Evolutionary conservation across 2,113 vertebrate species (phyloP).

Genomic region (Chiloscyllium plagiosum): DNA sequence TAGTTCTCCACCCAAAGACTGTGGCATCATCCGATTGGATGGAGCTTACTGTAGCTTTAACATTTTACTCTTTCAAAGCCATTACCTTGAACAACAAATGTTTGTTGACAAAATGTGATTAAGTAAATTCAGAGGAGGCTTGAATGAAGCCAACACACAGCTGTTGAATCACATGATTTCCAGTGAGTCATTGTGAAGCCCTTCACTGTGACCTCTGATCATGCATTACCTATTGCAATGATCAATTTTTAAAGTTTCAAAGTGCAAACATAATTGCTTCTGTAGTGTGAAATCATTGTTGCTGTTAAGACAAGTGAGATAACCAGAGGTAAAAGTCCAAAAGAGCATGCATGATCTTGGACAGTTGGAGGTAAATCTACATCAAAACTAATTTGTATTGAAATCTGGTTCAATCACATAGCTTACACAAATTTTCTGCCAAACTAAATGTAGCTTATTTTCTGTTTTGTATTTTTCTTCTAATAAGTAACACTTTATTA

Average conservation of each 20-base stretch:
- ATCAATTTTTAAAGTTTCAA: not conserved
- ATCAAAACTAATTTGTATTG: not conserved
- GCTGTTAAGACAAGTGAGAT: not conserved
- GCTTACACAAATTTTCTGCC: not conserved
- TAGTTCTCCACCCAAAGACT: too few relatives aligned
- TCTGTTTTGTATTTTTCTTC: not conserved
- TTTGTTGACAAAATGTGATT: not conserved
- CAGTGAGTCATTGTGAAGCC: not conserved
- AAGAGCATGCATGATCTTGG: not conserved
- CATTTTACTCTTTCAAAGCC: too few relatives aligned
- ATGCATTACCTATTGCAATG: not conserved
- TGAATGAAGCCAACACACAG: not conserved
- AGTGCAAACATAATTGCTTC: not conserved
- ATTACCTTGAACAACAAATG: too few relatives aligned
- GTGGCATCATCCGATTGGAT: too few relatives aligned
- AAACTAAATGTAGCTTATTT: not conserved
- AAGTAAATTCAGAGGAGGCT: not conserved
- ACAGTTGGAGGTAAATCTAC: not conserved
- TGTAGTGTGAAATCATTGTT: not conserved
- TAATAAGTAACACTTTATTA: not conserved
- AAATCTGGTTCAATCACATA: not conserved
- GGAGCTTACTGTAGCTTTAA: too few relatives aligned
- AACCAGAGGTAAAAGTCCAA: not conserved
- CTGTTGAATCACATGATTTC: not conserved
- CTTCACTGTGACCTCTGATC: constrained; percentile 17